Base-by-base conservation (phyloP, 2,113 vertebrate species). In the Emydocephalus ijimae region DNA sequence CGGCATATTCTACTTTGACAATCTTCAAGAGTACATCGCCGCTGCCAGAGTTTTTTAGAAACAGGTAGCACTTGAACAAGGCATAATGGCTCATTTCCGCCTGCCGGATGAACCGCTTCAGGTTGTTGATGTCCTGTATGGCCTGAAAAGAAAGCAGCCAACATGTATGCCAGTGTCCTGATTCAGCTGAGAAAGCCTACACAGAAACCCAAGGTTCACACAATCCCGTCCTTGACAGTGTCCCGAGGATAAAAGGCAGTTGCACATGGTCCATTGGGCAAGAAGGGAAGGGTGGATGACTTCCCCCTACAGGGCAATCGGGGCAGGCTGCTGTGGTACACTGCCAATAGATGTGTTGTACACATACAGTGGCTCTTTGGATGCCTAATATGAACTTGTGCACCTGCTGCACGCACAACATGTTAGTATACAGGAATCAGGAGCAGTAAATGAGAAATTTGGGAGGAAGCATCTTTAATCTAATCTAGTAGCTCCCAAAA, bases 111-210 rank as follows among this genome's bases (percentile, higher is more conserved):
- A 98, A 99, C 59, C 99, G 98, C 98, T 99, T 99, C 96, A 99
- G 97, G 96, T 98, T 99, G 98, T 99, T 99, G 97, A 99, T 99
- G 96, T 99, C 99, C 97, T 99, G 99, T 92, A 99, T 99, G 88
- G 99, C 99, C 99, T 99, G 97, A 21, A 88, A 90, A 92, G 90
- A 95, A 52, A 97, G 94, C 0, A 93, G 74, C 21, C 91, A 86
- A 92, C 56, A 55, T 39, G 61, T 34, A n/a, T 29, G 52, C 45
- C 18, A 18, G 85, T 5, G 21, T 9, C 50, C 50, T 39, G 20
- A 85, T 26, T 45, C 11, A 45, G 26, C 45, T 23, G 26, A 50
- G 88, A 89, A 23, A 64, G 8, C 5, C 5, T 43, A 20, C 26
- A 10, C 20, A 29, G 15, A 59, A 69, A 69, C 89, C 20, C 43